phyloP scores from a whole-genome alignment of 1,140 invertebrate genomes.

The Leptinotarsa defecta region DNA sequence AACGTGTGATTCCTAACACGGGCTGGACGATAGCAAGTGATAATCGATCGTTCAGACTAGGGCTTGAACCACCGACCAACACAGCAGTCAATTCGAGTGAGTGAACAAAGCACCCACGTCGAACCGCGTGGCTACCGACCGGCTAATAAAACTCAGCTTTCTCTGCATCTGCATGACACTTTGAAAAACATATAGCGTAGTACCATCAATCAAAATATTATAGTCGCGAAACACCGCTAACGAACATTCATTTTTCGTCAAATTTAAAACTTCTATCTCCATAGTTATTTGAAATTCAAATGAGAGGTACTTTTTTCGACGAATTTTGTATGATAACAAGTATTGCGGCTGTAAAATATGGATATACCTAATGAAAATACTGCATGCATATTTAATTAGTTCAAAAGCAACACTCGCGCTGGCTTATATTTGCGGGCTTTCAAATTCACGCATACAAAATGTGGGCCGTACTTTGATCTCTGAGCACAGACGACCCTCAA shows the following conservation, averaged over 20 bases:
- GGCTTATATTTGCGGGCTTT: constrained; percentile 35
- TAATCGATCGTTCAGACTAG: no score
- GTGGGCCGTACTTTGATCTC: constrained; percentile 42
- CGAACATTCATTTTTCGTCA: background rate
- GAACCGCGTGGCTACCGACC: no score
- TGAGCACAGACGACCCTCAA: background rate
- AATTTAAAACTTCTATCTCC: background rate
- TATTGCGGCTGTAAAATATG: constrained; percentile 12
- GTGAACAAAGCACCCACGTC: no score
- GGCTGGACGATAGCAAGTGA: no score
- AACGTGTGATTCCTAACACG: no score
- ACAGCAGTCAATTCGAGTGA: no score
- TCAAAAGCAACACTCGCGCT: constrained; percentile 38
- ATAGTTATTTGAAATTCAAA: constrained; percentile 13
- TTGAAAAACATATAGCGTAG: background rate
- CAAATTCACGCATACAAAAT: constrained; percentile 42
- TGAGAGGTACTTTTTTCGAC: constrained; percentile 11
- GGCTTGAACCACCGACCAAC: no score
- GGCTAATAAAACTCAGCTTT: background rate
- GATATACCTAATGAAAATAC: constrained; percentile 19
- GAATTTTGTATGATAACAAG: constrained; percentile 18
- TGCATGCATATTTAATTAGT: constrained; percentile 43
- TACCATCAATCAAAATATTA: background rate
- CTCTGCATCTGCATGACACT: background rate
- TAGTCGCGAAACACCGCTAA: background rate